Conservation (phyloP, 2,797 vertebrate species). For the Syngnathus rostellatus region DNA sequence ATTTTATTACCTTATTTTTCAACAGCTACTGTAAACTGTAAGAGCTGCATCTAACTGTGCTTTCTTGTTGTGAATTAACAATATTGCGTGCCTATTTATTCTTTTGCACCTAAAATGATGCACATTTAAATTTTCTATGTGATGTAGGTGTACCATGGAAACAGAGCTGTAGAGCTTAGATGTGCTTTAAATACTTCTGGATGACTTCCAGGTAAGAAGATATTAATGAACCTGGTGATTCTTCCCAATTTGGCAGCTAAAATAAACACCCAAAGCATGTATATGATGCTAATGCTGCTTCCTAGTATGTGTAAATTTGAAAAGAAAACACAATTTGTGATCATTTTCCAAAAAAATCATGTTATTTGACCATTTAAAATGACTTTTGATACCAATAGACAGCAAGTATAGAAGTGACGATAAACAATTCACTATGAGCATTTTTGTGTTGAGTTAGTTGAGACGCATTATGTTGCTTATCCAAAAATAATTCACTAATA, state of each 20-base stretch:
- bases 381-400: not conserved
- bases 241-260: slow-evolving; percentile 55
- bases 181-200: slow-evolving; percentile 23
- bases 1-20: slow-evolving; percentile 19
- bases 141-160: slow-evolving; percentile 1
- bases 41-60: not conserved
- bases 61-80: not conserved
- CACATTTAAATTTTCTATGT: not conserved
- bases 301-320: not conserved
- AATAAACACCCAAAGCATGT: slow-evolving; percentile 35
- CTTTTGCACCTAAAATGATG: not conserved
- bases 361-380: not conserved
- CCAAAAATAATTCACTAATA: not conserved
- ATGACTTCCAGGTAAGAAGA: slow-evolving; percentile 38
- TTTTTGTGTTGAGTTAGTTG: not conserved
- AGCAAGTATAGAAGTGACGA: not conserved
- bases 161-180: slow-evolving; percentile 10
- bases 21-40: slow-evolving; percentile 31
- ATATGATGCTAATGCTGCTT: slow-evolving; percentile 17
- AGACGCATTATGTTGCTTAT: not conserved
- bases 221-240: slow-evolving; percentile 60
- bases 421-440: not conserved
- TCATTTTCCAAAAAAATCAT: not conserved
- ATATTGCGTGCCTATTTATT: not conserved
- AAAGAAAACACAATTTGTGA: not conserved